These are phyloP conservation scores for Zeuzera pyrina DNA, from an alignment of 2,888 invertebrate species.

Conservation along the genomic window DNA sequence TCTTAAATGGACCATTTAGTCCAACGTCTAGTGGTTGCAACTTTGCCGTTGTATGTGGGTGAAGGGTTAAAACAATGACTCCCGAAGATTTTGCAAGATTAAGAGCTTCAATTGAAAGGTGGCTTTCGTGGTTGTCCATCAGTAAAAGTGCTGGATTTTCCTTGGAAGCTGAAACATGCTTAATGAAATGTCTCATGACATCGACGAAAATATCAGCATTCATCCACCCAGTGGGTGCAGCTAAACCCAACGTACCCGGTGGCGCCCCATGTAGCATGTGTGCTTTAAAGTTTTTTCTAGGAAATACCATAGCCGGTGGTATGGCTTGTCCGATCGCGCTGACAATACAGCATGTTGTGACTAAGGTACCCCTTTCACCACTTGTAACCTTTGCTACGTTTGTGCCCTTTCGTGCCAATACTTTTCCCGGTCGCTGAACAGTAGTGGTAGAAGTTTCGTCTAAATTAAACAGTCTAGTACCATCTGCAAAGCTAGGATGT, in stretches of 20 bases:
- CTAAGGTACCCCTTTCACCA: slow-evolving; percentile 12
- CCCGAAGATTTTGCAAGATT: slow-evolving; percentile 29
- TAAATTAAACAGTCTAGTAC: slow-evolving; percentile 12
- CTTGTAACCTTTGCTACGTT: slow-evolving; percentile 15
- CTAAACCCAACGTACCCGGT: slow-evolving; percentile 28
- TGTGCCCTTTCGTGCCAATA: slow-evolving; percentile 17
- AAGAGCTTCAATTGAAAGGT: slow-evolving; percentile 20
- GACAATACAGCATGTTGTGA: slow-evolving; percentile 18
- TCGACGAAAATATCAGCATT: slow-evolving; percentile 24
- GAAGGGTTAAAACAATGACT: slow-evolving; percentile 33
- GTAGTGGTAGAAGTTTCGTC: too few species aligned
- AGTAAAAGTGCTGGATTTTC: slow-evolving; percentile 22
- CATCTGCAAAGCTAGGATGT: too few species aligned
- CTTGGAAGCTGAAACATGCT: slow-evolving; percentile 15
- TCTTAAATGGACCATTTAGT: slow-evolving; percentile 34
- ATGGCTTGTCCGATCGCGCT: slow-evolving; percentile 14
- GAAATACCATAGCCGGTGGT: slow-evolving; percentile 28
- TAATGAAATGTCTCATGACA: slow-evolving; percentile 29
- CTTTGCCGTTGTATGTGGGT: slow-evolving; percentile 37
- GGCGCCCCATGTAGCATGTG: slow-evolving; percentile 30
- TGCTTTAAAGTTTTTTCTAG: slow-evolving; percentile 22
- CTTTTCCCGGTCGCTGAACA: slow-evolving; percentile 13
- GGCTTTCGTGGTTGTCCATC: slow-evolving; percentile 30
- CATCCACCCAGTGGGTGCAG: slow-evolving; percentile 30
- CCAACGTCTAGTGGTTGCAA: slow-evolving; percentile 38